Percentiles rank a stretch among this genome's conserved stretches.
Evolutionary conservation across 2,113 vertebrate genomes (phyloP).

Genomic region (Ia io): DNA sequence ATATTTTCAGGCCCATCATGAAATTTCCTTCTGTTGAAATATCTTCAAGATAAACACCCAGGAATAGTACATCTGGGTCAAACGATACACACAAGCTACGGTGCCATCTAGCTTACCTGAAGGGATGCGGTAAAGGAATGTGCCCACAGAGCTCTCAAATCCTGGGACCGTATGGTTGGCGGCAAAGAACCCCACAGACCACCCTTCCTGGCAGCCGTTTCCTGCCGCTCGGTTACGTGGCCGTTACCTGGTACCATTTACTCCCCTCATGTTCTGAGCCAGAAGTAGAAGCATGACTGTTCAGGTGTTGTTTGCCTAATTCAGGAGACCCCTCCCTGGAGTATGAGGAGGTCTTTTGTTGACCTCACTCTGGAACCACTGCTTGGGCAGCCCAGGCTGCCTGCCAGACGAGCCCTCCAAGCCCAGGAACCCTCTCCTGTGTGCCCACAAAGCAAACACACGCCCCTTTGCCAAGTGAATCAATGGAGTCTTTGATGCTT

Average conservation of each 20-base stretch:
- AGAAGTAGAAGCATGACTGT: conserved; percentile 45
- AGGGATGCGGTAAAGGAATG: background rate
- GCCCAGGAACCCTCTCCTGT: conserved; percentile 44
- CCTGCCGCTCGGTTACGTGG: background rate
- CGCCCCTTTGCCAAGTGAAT: conserved; percentile 58
- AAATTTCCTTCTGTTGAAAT: background rate
- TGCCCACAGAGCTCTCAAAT: background rate
- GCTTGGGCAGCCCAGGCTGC: conserved; percentile 41
- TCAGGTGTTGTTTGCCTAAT: conserved; percentile 39
- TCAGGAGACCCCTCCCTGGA: conserved; percentile 31
- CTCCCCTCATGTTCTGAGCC: background rate
- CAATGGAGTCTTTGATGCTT: conserved; percentile 68
- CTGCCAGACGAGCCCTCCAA: conserved; percentile 56
- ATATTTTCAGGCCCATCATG: background rate
- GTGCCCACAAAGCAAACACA: conserved; percentile 68
- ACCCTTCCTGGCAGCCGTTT: background rate
- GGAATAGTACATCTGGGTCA: background rate
- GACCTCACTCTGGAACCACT: conserved; percentile 54
- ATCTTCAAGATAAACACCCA: background rate
- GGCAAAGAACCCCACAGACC: background rate
- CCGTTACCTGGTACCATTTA: background rate
- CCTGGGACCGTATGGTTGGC: background rate
- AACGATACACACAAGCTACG: background rate
- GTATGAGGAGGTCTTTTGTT: conserved; percentile 62
- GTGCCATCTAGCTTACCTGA: background rate